Evolutionary conservation across 2,113 vertebrate species (phyloP), one percentile per base, ranked within the genome.

Genomic region (Ammodramus savannarum): DNA sequence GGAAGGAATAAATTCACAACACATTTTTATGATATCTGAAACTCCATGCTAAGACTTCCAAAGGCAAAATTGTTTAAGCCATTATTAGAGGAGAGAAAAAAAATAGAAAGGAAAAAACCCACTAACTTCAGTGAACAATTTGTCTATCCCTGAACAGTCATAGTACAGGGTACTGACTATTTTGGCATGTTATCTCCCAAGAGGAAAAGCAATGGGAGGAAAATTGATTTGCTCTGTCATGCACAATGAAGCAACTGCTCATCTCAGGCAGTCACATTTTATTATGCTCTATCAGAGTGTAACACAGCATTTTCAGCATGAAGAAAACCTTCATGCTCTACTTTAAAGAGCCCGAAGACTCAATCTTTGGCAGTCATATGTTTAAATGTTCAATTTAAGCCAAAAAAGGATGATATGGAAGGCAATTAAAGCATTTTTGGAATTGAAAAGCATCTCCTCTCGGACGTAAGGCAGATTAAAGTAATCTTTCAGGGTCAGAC

Each of bases 201-300:
- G 81, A 95, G 87, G 54, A 89, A 94, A 92, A 81, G 94, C 89
- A 59, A 92, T 39, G 55, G 79, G 85, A 96, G 79, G 90, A 94
- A 90, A 96, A 94, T 58, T 92, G 67, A 95, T 96, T 95, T 95
- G 86, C 89, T 95, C 89, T 85, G 80, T 93, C 94, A 95, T 44
- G 69, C 93, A 91, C 13, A 2, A 85, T 63, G 48, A 95, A 96
- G 84, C 73, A 93, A 95, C 73, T 92, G 89, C 80, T 90, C 95
- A 85, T 87, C 91, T 87, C 80, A 68, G 65, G 52, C 69, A 89
- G 86, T 85, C 87, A 78, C 74, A 87, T 92, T 93, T 94, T 92
- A 89, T 93, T 77, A 87, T 68, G 27, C 57, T 78, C 74, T 90
- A 78, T 68, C 73, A 84, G 85, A 91, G 44, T 7, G 44, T 61